Evolutionary conservation across 2,888 invertebrate genomes (phyloP), one percentile per base, ranked within the genome.

Genomic region (Julus scanicus): DNA sequence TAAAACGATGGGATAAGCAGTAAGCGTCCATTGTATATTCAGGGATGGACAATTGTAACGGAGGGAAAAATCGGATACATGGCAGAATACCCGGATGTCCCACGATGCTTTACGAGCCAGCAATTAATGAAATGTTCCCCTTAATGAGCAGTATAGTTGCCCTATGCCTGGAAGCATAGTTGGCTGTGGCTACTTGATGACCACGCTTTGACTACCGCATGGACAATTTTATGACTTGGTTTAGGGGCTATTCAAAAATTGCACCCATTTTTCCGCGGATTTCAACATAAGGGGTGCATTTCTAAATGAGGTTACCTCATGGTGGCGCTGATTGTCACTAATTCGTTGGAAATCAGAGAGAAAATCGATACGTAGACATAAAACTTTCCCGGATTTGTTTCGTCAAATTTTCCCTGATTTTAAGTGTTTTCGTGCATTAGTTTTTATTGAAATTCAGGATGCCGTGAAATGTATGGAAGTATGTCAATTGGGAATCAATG

Each of bases 361-460:
- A 71, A 63, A 71, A 71, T 71, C 71, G 71, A 71, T 71, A 29
- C 9, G 37, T 1, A 15, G 2, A 13, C 44, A 44, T 44, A 13
- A 37, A 80, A 80, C 37, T 39, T 13, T 39, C 4, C 13, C 4
- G 80, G 80, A 37, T 80, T 80, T 37, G 37, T 80, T 80, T 80
- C 80, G 15, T 39, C 37, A 80, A 80, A 80, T 80, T 80, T 57
- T 39, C 37, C 71, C 29, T 29, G 15, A 80, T 80, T 80, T 80
- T 80, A 80, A 80, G 71, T 71, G 80, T 80, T 80, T 13, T 20
- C 63, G 20, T 13, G 71, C 71, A 29, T 71, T 80, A 80, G 80
- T 80, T 80, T 71, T 80, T 80, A 80, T 80, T 80, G 80, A 80
- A 80, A 80, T 80, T 29, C 80, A 80, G 80, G 80, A 80, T 37